Percentiles rank a stretch among this genome's conserved stretches.
These are phyloP conservation scores for Adelognathus sp. DNA, from an alignment of 2,888 invertebrate genomes.

Conservation along the genomic window DNA sequence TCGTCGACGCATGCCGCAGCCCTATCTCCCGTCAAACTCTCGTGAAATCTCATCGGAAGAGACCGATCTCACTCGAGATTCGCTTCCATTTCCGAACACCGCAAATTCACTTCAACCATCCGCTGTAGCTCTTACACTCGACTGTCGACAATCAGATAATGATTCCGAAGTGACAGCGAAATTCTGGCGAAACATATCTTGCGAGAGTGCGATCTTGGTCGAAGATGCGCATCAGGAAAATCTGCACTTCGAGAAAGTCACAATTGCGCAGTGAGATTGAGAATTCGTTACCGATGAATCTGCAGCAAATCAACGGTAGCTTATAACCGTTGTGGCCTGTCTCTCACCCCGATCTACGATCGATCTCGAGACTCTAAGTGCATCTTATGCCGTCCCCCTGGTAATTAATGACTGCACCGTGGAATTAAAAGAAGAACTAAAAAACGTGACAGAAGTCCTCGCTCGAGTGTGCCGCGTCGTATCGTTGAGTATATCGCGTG, in stretches of 20 bases:
- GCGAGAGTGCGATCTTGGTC: neutral
- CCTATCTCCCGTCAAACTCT: constrained; percentile 34
- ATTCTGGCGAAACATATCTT: neutral
- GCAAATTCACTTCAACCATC: constrained; percentile 29
- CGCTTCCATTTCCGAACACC: constrained; percentile 21
- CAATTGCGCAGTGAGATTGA: neutral
- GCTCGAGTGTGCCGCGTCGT: constrained; percentile 24
- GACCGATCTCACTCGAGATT: constrained; percentile 36
- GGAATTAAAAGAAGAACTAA: constrained; percentile 26
- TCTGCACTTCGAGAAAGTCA: neutral
- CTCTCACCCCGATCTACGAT: neutral
- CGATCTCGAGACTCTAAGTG: constrained; percentile 22
- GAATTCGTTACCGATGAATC: constrained; percentile 5
- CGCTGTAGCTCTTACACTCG: neutral
- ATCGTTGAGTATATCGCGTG: constrained; percentile 42
- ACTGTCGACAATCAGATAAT: constrained; percentile 27
- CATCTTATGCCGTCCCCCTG: constrained; percentile 25
- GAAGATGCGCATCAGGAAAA: neutral
- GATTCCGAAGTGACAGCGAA: constrained; percentile 2
- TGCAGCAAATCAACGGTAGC: neutral
- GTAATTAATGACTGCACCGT: constrained; percentile 68
- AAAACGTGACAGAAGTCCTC: constrained; percentile 34
- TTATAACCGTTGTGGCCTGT: neutral
- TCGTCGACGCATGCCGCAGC: constrained; percentile 14
- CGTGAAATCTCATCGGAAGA: constrained; percentile 39